Evolutionary conservation across 1,140 invertebrate genomes (phyloP), one percentile per base, ranked within the genome.

Genomic region (Drosophila repletoides): DNA sequence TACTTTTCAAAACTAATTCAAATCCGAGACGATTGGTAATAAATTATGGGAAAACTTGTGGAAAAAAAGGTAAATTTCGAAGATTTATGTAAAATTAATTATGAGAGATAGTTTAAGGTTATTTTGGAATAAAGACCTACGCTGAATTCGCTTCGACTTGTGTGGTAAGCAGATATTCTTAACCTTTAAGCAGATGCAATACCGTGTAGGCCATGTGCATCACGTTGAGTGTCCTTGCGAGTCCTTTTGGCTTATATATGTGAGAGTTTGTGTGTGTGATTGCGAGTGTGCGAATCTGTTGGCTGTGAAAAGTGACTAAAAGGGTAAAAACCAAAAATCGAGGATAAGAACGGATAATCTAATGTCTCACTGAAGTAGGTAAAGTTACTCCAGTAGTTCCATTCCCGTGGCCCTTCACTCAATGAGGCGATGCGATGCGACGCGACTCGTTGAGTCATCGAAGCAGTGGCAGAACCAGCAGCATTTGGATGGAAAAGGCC

Each of bases 271-370:
- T 43, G 17, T 53, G 38, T 31, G 34, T 59, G 52, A 51, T 40
- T 49, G 43, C 41, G 59, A 46, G 45, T 66, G 31, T 36, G 28
- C 51, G 43, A 59, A 34, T 45, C 34, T 51, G n/a, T 59, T 61
- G 49, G 38, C 52, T 61, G 45, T 59, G 46, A 31, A 60, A 52
- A 48, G 73, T 63, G 63, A 76, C 72, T 76, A 76, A 79, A 84
- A 76, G 73, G 75, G 69, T 72, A 73, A 65, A 76, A 70, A 66
- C 73, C 73, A 72, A 79, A 84, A 86, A 86, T 86, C 80, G 68
- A 86, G 80, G 80, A 86, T 86, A 86, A 86, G 80, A 86, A 76
- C 80, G 80, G 80, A 86, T 86, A 87, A 86, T 86, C 80, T 86
- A 80, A 86, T 86, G 80, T 86, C 76, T 72, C 79, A 10, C 21